Percentiles rank a stretch among this genome's conserved stretches.
Evolutionary conservation across 2,888 invertebrate species (phyloP).

Genomic region (Phyllotreta striolata): DNA sequence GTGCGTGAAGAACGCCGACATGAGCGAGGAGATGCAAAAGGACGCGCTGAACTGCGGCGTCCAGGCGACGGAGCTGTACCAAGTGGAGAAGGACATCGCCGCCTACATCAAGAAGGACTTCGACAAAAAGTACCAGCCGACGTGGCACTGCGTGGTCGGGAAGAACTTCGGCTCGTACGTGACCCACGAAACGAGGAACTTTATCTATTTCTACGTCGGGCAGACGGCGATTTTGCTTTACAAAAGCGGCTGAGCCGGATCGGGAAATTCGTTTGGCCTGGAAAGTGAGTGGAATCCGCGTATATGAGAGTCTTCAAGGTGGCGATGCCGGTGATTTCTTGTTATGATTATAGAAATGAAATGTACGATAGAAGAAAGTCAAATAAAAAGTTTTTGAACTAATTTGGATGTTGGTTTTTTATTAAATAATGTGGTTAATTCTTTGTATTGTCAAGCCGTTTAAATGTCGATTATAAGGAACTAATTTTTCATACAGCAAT

Average conservation of each 20-base stretch:
- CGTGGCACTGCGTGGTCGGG: constrained; percentile 62
- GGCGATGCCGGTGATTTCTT: no score
- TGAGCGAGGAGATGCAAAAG: constrained; percentile 99
- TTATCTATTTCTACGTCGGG: constrained; percentile 99
- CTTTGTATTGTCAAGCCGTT: no score
- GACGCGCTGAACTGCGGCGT: constrained; percentile 99
- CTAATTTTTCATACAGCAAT: no score
- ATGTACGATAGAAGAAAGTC: no score
- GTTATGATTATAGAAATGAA: no score
- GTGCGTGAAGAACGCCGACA: constrained; percentile 99
- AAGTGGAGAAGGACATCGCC: constrained; percentile 99
- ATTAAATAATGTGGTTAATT: no score
- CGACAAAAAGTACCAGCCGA: constrained; percentile 63
- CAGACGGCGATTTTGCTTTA: constrained; percentile 98
- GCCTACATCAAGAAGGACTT: constrained; percentile 85
- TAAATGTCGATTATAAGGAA: no score
- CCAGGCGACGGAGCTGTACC: constrained; percentile 97
- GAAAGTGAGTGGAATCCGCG: no score
- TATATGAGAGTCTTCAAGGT: no score
- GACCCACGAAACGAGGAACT: constrained; percentile 98
- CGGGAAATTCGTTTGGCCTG: no score
- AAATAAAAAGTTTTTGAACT: no score
- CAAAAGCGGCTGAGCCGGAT: constrained; percentile 90
- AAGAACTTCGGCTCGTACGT: constrained; percentile 98
- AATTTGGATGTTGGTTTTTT: no score